These are phyloP conservation scores for Cryptocephalus moraei DNA, from an alignment of 2,888 invertebrate species.

Conservation along the genomic window DNA sequence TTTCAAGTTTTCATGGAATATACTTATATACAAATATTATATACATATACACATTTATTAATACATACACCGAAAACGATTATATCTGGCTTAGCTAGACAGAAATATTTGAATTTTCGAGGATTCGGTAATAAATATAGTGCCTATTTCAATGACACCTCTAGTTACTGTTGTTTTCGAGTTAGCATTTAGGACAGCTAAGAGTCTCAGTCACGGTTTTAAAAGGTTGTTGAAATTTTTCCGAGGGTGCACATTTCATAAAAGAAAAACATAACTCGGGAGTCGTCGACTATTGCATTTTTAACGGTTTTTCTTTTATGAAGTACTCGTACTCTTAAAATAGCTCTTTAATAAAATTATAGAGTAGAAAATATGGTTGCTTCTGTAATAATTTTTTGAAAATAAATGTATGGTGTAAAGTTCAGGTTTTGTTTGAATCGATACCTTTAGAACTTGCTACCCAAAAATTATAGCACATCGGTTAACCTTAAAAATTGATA, in stretches of 20 bases:
- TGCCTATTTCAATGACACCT: slow-evolving; percentile 2
- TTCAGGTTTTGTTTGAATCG: too few species aligned
- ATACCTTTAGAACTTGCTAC: too few species aligned
- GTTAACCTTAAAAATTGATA: too few species aligned
- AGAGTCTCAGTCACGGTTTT: too few species aligned
- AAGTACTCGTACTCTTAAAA: slow-evolving; percentile 11
- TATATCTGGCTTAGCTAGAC: slow-evolving; percentile 11
- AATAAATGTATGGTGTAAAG: slow-evolving; percentile 23
- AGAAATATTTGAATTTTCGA: slow-evolving; percentile 15
- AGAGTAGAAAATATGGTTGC: slow-evolving; percentile 26
- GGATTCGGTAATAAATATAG: slow-evolving; percentile 11
- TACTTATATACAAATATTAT: neutral
- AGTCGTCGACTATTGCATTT: slow-evolving; percentile 1
- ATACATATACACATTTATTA: too few species aligned
- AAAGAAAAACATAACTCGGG: too few species aligned
- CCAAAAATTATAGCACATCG: too few species aligned
- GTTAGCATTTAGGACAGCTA: too few species aligned
- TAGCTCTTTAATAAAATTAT: slow-evolving; percentile 12
- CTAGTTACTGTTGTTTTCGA: too few species aligned
- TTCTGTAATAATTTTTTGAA: slow-evolving; percentile 25
- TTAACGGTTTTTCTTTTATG: slow-evolving; percentile 19
- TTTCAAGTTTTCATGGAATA: slow-evolving; percentile 8
- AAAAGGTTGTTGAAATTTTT: too few species aligned
- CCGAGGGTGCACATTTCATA: too few species aligned
- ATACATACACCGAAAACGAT: too few species aligned